Base-by-base conservation (phyloP, 2,113 vertebrate genomes). In the Eulacestoma nigropectus region DNA sequence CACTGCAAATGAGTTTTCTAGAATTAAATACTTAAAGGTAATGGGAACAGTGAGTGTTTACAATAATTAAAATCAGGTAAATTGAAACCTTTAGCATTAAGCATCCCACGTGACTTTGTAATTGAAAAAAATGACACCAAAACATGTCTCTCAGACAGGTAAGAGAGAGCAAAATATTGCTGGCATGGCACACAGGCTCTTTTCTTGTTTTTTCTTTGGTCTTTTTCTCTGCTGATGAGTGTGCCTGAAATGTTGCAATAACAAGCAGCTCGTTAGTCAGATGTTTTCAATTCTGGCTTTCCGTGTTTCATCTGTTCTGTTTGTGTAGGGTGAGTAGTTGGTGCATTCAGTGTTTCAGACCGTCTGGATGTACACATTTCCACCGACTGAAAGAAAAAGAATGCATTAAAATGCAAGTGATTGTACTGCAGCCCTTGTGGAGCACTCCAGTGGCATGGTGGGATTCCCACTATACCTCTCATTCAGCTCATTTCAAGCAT, bases 1-100 rank as follows among this genome's bases (percentile, higher is more conserved):
- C 11, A 27, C 53, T 88, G 37, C 55, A 89, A 89, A 92, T 85
- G 35, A 86, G 60, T 75, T 76, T 84, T 27, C 62, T 89, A 55
- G 57, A 92, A 82, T 76, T 87, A 81, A 95, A 84, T 68, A 62
- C 75, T 83, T 90, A 69, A 63, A 88, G 65, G 52, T 91, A 89
- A 88, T 62, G 75, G 72, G 73, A 93, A 33, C 53, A 84, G 69
- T 13, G 88, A 70, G 29, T 33, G 41, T 95, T 92, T 78, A 50
- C 68, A 79, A 21, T 90, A 77, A 92, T 81, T 95, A 67, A 80
- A 77, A 84, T 86, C 30, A 55, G n/a, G 59, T 68, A 88, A 96
- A 93, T 81, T 70, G 85, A 70, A 92, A 60, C 50, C 83, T 80
- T 84, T 78, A 53, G 39, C 49, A 52, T 52, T 55, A 77, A 90